Evolutionary conservation across 2,888 invertebrate genomes (phyloP), one percentile per base, ranked within the genome.

Genomic region (Platypus cylindrus): DNA sequence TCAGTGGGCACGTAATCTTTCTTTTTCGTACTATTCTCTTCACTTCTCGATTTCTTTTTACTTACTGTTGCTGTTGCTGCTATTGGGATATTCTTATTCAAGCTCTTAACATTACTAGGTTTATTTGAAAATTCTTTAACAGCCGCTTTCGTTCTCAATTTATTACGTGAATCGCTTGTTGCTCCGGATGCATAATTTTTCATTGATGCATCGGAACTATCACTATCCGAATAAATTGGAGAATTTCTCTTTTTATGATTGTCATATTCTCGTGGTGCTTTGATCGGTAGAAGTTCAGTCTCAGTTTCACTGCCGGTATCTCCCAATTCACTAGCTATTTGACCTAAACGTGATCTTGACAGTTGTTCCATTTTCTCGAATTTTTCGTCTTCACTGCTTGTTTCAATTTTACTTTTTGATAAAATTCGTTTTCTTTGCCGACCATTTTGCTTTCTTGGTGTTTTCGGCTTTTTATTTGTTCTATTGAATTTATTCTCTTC

Each of bases 171-270:
- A 59, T 80, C 79, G 52, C 73, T 77, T 1, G 71, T 67, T 20
- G 72, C 71, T 49, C 70, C 73, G 1, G 73, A 69, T 11, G 75
- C 72, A 30, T 68, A 66, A 49, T 71, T 73, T 2, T 65, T 59
- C 52, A 76, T 78, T 1, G 78, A 70, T 20, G 63, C 56, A 48
- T 67, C 68, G 13, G 64, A 59, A 45, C 61, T 66, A 49, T 82
- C 81, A 46, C 81, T 82, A 48, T 87, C 85, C 0, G 87, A 86
- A 60, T 87, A 89, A 48, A 87, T 86, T 41, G 80, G 77, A 13
- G 75, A 66, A n/a, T 73, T 69, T 70, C 69, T 54, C 43, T 65
- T 63, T 43, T 49, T 52, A 35, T 58, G 56, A 43, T 54, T 52
- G 47, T 58, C 59, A 27, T 51, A 50, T 45, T 68, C 71, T 26